phyloP scores from a whole-genome alignment of 1,140 invertebrate genomes.

The Drosophila sucinea region DNA sequence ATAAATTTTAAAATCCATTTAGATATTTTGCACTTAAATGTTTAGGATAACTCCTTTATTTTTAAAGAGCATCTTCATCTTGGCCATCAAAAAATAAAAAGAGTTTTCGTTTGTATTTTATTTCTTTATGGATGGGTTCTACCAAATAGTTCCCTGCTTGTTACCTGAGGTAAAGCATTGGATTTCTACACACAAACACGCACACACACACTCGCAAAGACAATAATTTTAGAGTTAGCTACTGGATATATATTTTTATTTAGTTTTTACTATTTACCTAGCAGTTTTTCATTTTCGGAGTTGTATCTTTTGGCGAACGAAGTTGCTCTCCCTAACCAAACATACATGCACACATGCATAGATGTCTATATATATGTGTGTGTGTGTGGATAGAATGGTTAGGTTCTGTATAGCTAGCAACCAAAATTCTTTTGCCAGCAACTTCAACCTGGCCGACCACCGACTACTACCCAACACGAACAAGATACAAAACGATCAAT shows the following conservation, averaged over 20 bases:
- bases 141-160: constrained; percentile 35
- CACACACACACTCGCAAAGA: constrained; percentile 48
- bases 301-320: constrained; percentile 40
- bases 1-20: too few relatives aligned
- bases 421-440: constrained; percentile 57
- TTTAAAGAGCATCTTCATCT: constrained; percentile 26
- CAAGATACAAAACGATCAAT: constrained; percentile 50
- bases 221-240: constrained; percentile 56
- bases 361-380: constrained; percentile 11
- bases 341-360: neutral
- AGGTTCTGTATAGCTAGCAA: constrained; percentile 42
- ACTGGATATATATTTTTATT: constrained; percentile 76
- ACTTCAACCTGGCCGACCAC: constrained; percentile 55
- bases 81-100: neutral
- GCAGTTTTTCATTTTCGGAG: constrained; percentile 48
- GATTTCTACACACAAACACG: constrained; percentile 65
- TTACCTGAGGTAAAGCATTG: constrained; percentile 67
- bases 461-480: constrained; percentile 30
- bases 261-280: constrained; percentile 62
- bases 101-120: constrained; percentile 6
- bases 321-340: constrained; percentile 28
- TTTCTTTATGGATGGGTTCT: constrained; percentile 41
- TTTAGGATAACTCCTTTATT: too few relatives aligned
- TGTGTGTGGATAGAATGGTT: constrained; percentile 14
- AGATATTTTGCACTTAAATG: too few relatives aligned